phyloP scores from a whole-genome alignment of 1,140 invertebrate species.

The Zaprionus ornatus region DNA sequence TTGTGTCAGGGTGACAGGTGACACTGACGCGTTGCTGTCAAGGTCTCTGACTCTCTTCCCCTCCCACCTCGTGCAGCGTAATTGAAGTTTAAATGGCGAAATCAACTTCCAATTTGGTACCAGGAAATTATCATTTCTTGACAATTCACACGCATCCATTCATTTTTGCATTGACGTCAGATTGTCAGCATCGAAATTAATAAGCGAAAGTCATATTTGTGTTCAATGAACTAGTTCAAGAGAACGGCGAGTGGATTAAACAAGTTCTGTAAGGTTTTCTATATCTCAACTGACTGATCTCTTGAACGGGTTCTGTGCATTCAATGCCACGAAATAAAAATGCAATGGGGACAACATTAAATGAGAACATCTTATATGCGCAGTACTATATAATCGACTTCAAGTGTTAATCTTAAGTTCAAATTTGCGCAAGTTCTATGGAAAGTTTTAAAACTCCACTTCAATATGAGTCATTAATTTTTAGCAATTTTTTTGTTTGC shows the following conservation, averaged over 20 bases:
- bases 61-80: not conserved
- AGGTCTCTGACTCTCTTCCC: conserved; percentile 17
- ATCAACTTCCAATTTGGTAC: not conserved
- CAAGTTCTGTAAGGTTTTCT: not conserved
- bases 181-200: not conserved
- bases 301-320: conserved; percentile 14
- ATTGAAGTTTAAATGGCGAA: not conserved
- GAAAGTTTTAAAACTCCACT: not conserved
- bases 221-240: conserved; percentile 23
- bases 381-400: not conserved
- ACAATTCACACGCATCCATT: not conserved
- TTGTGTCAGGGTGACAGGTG: conserved; percentile 58
- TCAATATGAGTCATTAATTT: no score
- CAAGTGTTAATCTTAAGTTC: not conserved
- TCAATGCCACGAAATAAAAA: not conserved
- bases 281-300: not conserved
- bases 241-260: not conserved
- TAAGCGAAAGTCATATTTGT: not conserved
- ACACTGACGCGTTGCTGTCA: conserved; percentile 41
- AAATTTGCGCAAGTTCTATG: not conserved
- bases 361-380: not conserved
- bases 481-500: no score
- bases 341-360: not conserved
- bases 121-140: conserved; percentile 1
- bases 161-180: not conserved